Evolutionary conservation across 2,113 vertebrate genomes (phyloP).

Genomic region (Donacobius atricapilla): DNA sequence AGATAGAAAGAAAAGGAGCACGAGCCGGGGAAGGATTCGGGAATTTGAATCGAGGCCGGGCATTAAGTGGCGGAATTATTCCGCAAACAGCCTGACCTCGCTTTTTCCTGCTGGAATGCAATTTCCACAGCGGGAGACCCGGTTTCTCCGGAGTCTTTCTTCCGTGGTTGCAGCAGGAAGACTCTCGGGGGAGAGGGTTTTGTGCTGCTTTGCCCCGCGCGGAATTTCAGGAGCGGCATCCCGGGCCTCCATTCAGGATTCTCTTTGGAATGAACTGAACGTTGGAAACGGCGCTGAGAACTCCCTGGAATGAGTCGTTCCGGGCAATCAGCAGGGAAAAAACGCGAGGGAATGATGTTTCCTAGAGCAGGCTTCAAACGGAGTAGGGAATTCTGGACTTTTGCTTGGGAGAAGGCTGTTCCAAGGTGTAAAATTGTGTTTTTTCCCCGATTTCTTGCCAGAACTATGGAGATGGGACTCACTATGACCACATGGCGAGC

Average conservation of each 20-base stretch:
- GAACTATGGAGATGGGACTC: slow-evolving; percentile 89
- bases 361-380: not conserved
- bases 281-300: not conserved
- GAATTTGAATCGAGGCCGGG: not conserved
- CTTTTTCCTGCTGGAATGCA: not conserved
- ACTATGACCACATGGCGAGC: slow-evolving; percentile 85
- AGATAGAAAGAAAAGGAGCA: slow-evolving; percentile 19
- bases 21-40: not conserved
- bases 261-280: not conserved
- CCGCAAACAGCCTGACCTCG: not conserved
- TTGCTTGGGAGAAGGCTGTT: fast-evolving
- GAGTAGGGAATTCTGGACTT: not conserved
- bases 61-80: not conserved
- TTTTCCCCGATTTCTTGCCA: slow-evolving; percentile 45
- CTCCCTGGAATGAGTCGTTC: not conserved
- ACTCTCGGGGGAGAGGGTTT: not conserved
- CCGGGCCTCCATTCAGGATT: not conserved
- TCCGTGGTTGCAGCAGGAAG: not conserved
- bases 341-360: not conserved
- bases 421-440: not conserved
- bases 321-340: too few relatives aligned
- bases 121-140: not conserved
- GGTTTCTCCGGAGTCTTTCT: not conserved
- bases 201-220: not conserved
- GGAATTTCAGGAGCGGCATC: not conserved